Base-by-base conservation (phyloP, 2,888 invertebrate genomes). In the Pinctada fucata region DNA sequence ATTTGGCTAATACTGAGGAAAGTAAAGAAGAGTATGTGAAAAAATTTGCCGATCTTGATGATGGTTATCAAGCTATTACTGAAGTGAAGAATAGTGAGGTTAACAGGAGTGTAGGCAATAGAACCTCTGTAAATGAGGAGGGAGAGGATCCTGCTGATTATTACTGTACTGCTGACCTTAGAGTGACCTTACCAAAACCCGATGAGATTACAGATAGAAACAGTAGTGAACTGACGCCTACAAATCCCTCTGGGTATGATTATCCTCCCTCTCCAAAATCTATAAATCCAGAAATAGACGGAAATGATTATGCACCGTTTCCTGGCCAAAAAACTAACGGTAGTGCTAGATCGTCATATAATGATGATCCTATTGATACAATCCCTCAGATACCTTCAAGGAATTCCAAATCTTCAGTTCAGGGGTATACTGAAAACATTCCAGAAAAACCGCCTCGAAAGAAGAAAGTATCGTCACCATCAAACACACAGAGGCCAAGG, bases 11-110 rank as follows among this genome's bases (percentile, higher is more conserved):
- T 64, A 64, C 3, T 5, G 13, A 13, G 16, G n/a, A 64, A 5
- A 64, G 64, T 64, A 64, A 64, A 5, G 64, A 3, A 5, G 6
- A 31, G 31, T 31, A 31, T 31, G 31, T 31, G 31, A 31, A 31
- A 31, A 45, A 58, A 5, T 6, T 72, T 10, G 8, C 16, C 45
- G 31, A 58, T 8, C 50, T 74, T 47, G 75, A 74, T 13, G 78
- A 78, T 16, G 78, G 74, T 16, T 74, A 74, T 16, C 74, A 74
- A 50, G 65, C 64, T 10, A 74, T 74, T 45, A 68, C 68, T 8
- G 68, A 68, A 68, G 6, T 68, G 16, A 68, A 68, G 47, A 45
- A 58, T 31, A 31, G 31, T 47, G 47, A 68, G 13, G 5, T 5
- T 68, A 10, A 16, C 4, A 8, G 16, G 31, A 45, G 13, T 45